phyloP scores from a whole-genome alignment of 2,797 vertebrate species.

The Apodemus agrarius region DNA sequence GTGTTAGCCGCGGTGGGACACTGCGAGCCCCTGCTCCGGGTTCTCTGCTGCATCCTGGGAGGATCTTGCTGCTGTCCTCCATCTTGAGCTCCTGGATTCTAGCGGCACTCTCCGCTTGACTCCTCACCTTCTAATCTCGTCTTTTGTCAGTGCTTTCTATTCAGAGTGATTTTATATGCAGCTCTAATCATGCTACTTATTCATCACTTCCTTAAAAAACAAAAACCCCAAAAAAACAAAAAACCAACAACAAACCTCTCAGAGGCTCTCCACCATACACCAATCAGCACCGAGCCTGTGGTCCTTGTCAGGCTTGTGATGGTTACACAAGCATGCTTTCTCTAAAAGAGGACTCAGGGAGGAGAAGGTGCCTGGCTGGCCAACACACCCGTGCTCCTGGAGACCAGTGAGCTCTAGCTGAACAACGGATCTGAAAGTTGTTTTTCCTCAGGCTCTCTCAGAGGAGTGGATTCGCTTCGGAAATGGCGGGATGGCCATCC shows the following conservation, averaged over 20 bases:
- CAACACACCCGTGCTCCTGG: neutral
- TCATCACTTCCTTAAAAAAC: neutral
- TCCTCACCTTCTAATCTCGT: neutral
- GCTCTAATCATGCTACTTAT: neutral
- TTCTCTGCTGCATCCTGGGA: neutral
- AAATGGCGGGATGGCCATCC: neutral
- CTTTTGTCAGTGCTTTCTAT: neutral
- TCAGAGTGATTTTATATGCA: slow-evolving; percentile 2
- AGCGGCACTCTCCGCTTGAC: neutral
- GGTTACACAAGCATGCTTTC: neutral
- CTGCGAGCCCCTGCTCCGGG: rapidly evolving
- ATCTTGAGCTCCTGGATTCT: too few species aligned
- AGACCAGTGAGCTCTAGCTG: neutral
- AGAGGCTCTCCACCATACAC: neutral
- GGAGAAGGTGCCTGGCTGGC: neutral
- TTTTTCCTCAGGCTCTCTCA: neutral
- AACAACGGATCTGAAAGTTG: neutral
- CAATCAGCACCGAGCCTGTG: neutral
- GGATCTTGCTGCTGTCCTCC: too few species aligned
- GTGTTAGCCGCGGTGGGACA: neutral
- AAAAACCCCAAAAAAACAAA: neutral
- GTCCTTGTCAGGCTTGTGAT: neutral
- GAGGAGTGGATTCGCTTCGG: neutral
- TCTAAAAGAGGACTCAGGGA: neutral
- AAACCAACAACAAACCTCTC: neutral